Conservation (phyloP, 1,140 invertebrate species). For the Drosophila ambigua region DNA sequence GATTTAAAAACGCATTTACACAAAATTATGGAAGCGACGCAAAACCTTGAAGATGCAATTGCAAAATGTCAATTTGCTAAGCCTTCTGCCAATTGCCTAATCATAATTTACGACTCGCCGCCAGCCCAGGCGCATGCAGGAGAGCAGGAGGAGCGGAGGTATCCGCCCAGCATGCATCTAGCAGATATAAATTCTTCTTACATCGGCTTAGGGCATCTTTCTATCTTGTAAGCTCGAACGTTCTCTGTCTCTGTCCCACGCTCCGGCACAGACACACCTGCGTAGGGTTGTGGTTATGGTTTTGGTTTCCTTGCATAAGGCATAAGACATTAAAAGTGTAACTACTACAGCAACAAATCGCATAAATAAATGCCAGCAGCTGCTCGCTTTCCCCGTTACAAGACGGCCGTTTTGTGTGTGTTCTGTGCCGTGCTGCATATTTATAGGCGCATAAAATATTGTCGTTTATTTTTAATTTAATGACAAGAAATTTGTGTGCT, state of each 20-base stretch:
- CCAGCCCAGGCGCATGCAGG: too few species aligned
- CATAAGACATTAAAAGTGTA: slow-evolving; percentile 62
- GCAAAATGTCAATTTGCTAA: slow-evolving; percentile 36
- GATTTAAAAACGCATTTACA: too few species aligned
- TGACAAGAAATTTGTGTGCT: slow-evolving; percentile 72
- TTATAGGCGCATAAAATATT: slow-evolving; percentile 82
- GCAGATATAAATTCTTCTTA: slow-evolving; percentile 25
- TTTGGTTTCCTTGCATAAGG: slow-evolving; percentile 41
- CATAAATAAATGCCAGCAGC: slow-evolving; percentile 77
- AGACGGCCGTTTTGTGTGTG: slow-evolving; percentile 38
- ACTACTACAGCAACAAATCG: slow-evolving; percentile 46
- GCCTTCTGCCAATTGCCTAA: slow-evolving; percentile 5
- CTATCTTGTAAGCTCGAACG: neutral
- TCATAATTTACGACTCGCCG: slow-evolving; percentile 8
- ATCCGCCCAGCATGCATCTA: neutral
- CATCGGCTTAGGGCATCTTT: neutral
- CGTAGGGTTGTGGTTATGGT: neutral
- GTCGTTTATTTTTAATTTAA: slow-evolving; percentile 83
- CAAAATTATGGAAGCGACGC: too few species aligned
- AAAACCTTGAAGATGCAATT: slow-evolving; percentile 11
- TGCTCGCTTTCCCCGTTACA: slow-evolving; percentile 61
- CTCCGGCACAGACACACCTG: slow-evolving; percentile 26
- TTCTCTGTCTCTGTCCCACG: neutral
- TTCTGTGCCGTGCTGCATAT: slow-evolving; percentile 54
- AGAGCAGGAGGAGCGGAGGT: too few species aligned